Base-by-base conservation (phyloP, 2,113 vertebrate species). In the Eclectus roratus region DNA sequence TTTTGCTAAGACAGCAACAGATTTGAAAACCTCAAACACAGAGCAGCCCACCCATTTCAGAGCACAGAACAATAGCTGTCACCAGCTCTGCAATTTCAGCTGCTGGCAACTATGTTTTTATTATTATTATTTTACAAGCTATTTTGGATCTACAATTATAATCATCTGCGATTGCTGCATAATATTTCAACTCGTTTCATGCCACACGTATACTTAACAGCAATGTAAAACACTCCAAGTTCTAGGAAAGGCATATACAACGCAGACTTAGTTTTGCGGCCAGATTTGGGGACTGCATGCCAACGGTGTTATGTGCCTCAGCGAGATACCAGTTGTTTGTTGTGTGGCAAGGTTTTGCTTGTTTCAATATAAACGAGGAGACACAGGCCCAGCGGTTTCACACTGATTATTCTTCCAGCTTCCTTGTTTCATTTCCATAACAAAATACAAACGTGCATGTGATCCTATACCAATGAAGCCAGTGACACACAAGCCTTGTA, bases 41-140 rank as follows among this genome's bases (percentile, higher is more conserved):
- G 80, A 84, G 29, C 77, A 94, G 47, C 96, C 81, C 82, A 78
- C 80, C 86, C 89, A 16, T 93, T 93, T 86, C 86, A 84, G 52
- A 92, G 82, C 72, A 78, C 72, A 86, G 86, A 88, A 87, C 72
- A 95, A 86, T 79, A 77, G 77, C 71, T 89, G 72, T 76, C 92
- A 92, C 73, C 71, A 91, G 77, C 91, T 81, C 28, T 85, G 46
- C 68, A 87, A 95, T 89, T 95, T 81, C 91, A 94, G 72, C 92
- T 97, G 92, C 78, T 82, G 92, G 91, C 85, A 96, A 94, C 84
- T 65, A n/a, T 84, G 80, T 95, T 81, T 71, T 85, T 95, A 68
- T 94, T 91, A 88, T 93, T 95, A 89, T 94, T 94, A 91, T 83
- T 96, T 94, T 82, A 91, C 81, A 80, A 88, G 88, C 44, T 88